Conservation (phyloP, 1,140 invertebrate genomes). For the Palaemon carinicauda region DNA sequence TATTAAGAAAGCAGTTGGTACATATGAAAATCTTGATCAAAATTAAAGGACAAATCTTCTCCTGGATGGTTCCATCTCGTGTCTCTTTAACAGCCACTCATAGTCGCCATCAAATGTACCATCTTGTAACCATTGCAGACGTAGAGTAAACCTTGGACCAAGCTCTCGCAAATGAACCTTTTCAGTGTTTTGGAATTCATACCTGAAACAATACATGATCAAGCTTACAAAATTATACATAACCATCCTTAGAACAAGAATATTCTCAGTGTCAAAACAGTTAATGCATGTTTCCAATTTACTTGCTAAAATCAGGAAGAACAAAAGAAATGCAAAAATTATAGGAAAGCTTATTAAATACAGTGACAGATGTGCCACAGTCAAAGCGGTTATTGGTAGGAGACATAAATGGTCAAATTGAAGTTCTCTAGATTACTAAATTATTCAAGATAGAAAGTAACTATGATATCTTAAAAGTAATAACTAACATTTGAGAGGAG, state of each 20-base stretch:
- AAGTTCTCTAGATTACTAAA: too few relatives aligned
- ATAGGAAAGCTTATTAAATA: too few relatives aligned
- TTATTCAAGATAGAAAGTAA: too few relatives aligned
- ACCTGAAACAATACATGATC: slow-evolving; percentile 69
- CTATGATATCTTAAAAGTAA: too few relatives aligned
- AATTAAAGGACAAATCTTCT: slow-evolving; percentile 90
- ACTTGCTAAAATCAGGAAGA: too few relatives aligned
- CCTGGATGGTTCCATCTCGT: slow-evolving; percentile 89
- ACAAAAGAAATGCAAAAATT: too few relatives aligned
- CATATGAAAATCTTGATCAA: slow-evolving; percentile 57
- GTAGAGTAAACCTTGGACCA: slow-evolving; percentile 94
- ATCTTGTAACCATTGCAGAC: slow-evolving; percentile 90
- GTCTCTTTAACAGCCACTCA: slow-evolving; percentile 91
- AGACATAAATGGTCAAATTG: too few relatives aligned
- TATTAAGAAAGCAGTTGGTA: too few relatives aligned
- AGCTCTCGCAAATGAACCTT: slow-evolving; percentile 88
- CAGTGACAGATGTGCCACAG: too few relatives aligned
- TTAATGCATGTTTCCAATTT: too few relatives aligned
- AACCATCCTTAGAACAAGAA: neutral
- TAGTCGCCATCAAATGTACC: slow-evolving; percentile 98
- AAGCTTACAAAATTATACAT: neutral
- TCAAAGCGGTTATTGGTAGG: too few relatives aligned
- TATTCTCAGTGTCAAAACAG: neutral
- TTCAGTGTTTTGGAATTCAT: slow-evolving; percentile 88
- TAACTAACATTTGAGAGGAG: too few relatives aligned